Evolutionary conservation across 2,113 vertebrate species (phyloP).

Genomic region (Oryzias celebensis): DNA sequence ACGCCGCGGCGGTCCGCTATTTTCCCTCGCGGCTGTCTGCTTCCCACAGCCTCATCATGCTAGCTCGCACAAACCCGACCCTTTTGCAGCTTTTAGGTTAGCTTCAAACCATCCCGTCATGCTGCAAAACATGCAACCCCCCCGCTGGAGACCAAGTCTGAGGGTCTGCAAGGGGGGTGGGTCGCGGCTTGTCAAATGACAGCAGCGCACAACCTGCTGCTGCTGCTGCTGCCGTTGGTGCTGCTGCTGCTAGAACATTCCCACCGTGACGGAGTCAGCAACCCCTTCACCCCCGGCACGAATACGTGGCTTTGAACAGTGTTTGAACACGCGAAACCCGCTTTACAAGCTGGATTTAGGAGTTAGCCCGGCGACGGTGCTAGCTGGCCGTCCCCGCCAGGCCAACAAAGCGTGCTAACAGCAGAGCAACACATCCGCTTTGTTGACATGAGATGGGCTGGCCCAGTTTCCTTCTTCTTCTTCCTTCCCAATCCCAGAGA

Average conservation of each 20-base stretch:
- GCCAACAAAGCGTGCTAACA: conserved; percentile 75
- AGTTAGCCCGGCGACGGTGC: conserved; percentile 46
- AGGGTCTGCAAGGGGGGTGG: background rate
- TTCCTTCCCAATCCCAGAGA: conserved; percentile 13
- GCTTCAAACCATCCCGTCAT: conserved; percentile 1
- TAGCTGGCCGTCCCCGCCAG: conserved; percentile 13
- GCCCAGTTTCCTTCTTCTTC: conserved; percentile 55
- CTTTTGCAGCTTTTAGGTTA: conserved; percentile 23
- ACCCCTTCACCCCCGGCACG: background rate
- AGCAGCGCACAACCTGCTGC: conserved; percentile 23
- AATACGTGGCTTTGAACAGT: background rate
- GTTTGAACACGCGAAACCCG: background rate
- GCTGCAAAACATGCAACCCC: background rate
- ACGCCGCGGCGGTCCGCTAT: conserved; percentile 36
- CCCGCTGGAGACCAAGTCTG: background rate
- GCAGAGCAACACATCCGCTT: conserved; percentile 67
- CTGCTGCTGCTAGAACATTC: conserved; percentile 30
- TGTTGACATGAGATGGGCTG: conserved; percentile 71
- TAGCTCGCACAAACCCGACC: conserved; percentile 20
- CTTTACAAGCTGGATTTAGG: background rate
- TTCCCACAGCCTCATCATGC: conserved; percentile 43
- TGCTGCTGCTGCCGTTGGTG: conserved; percentile 3
- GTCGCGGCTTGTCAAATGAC: conserved; percentile 42
- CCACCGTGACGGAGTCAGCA: conserved; percentile 35
- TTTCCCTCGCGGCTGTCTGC: conserved; percentile 9